Evolutionary conservation across 2,888 invertebrate species (phyloP), one percentile per base, ranked within the genome.

Genomic region (Auanema freiburgensis): DNA sequence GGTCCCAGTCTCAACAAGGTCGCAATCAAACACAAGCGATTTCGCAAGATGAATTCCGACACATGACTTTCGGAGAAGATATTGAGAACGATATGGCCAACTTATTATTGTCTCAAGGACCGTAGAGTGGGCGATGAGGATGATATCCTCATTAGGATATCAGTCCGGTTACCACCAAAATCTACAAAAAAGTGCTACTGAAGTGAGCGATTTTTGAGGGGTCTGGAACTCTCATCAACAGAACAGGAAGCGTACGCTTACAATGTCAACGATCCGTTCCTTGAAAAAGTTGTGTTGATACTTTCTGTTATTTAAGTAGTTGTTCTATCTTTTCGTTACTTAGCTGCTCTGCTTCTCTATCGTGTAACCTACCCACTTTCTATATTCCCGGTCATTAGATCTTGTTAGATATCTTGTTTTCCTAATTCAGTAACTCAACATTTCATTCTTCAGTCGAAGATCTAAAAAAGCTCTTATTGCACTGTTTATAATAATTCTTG

Each of bases 71-170:
- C 56, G 57, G 67, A 25, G 74, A 74, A 50, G 72, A 73, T 21
- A 51, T 77, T 18, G 74, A 73, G 44, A 58, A 63, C 49, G 71
- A 74, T 16, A 71, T 77, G 74, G 67, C 61, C 18, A 65, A 70
- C 43, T 51, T 77, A 54, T 43, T 76, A 43, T 60, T 76, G 14
- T 75, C 75, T n/a, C 74, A 77, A 53, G 67, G 63, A 40, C 65
- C 59, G n/a, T 63, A 44, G 24, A 23, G 2, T 4, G 23, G 2
- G 33, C 5, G 5, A 33, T 8, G 4, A 33, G 33, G 33, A 33
- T 33, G 33, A 33, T 33, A 33, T 33, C 33, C 33, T 33, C 33
- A 33, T 33, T 33, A 33, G 33, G 33, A 33, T 4, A 14, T 18
- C 43, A 5, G 21, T 8, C n/a, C 14, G 44, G 14, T 33, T 16